Base-by-base conservation (phyloP, 2,888 invertebrate genomes). In the Eupelmus urozonus region DNA sequence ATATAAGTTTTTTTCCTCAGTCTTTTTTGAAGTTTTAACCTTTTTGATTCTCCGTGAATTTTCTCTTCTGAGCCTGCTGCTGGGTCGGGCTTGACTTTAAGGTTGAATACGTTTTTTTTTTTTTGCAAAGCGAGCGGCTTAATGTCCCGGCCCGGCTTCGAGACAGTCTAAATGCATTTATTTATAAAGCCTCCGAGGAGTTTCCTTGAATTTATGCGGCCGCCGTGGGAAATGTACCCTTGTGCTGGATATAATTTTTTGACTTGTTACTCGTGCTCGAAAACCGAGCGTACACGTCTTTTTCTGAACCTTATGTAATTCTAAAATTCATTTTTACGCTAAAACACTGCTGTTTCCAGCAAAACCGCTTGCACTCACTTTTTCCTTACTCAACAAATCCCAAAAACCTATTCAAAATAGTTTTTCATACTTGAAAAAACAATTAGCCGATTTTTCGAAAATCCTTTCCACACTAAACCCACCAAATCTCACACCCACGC, bases 41-140 rank as follows among this genome's bases (percentile, higher is more conserved):
- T 66, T 51, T 51, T 18, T 27, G 1, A n/a, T 27, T 16, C 63
- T 16, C 49, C 49, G 5, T 16, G 2, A 18, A 20, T 53, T 20
- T 53, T 66, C 13, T 25, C 7, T 51, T 59, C 40, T 57, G 25
- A 20, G 23, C 23, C 9, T 67, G n/a, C n/a, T n/a, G n/a, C n/a
- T n/a, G n/a, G n/a, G n/a, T n/a, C n/a, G n/a, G n/a, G n/a, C 40
- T 55, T 1, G 49, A 25, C 45, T 74, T 55, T n/a, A n/a, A 65
- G 63, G 59, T 71, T 25, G 65, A 18, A 65, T 65, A 42, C 55
- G 63, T 70, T 69, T 69, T 42, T 59, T 60, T 51, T 51, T 27
- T 27, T 55, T 34, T 34, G 25, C n/a, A n/a, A n/a, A n/a, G n/a
- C n/a, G n/a, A 23, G 18, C 27, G 40, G 18, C 23, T 53, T 53